Conservation (phyloP, 2,888 invertebrate genomes). For the Meta bourneti region DNA sequence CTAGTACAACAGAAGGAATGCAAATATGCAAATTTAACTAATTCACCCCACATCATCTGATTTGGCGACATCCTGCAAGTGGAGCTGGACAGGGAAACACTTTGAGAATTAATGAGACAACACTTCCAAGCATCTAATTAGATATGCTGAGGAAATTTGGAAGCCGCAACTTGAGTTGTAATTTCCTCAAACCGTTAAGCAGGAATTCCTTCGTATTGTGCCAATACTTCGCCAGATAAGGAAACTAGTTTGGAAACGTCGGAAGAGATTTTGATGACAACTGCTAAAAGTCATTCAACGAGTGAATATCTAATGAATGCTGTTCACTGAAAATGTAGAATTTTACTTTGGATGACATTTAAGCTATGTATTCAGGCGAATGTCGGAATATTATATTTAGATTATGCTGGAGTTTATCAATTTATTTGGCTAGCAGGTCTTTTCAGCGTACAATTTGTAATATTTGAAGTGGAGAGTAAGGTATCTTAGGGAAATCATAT, state of each 20-base stretch:
- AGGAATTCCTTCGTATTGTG: neutral
- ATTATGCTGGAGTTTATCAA: neutral
- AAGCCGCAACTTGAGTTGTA: neutral
- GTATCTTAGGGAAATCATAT: too few relatives aligned
- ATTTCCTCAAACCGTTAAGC: slow-evolving; percentile 11
- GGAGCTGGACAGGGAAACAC: neutral
- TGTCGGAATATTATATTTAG: neutral
- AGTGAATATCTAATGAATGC: neutral
- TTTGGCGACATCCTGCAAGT: neutral
- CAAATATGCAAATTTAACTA: slow-evolving; percentile 25
- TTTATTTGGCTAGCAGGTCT: neutral
- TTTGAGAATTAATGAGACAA: slow-evolving; percentile 41
- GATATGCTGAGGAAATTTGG: neutral
- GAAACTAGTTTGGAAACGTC: neutral
- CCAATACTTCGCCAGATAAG: neutral
- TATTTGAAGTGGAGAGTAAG: too few relatives aligned
- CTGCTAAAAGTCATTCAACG: neutral
- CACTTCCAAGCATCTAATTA: slow-evolving; percentile 25
- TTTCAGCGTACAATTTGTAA: neutral
- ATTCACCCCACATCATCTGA: slow-evolving; percentile 6
- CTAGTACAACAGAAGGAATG: neutral
- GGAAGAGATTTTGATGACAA: neutral
- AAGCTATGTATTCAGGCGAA: neutral
- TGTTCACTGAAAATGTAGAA: neutral
- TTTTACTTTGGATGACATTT: neutral